Base-by-base conservation (phyloP, 2,113 vertebrate species). In the Jaculus jaculus region DNA sequence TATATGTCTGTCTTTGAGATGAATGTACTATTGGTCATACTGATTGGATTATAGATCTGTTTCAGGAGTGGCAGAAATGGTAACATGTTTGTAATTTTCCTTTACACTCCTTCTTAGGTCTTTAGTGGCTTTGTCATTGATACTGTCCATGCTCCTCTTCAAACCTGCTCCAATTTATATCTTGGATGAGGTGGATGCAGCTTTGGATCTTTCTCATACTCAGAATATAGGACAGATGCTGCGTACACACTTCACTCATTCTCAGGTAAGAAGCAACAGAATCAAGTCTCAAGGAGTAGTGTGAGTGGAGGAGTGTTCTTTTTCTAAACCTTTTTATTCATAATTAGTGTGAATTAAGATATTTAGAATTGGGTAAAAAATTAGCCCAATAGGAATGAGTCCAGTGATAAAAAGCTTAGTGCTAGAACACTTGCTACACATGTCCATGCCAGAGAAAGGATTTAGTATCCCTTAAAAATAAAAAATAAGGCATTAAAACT, bases 141-240 rank as follows among this genome's bases (percentile, higher is more conserved):
- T 99, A 97, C 73, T 99, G 87, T 98, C 99, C 96, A 99, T 99
- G 99, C 98, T 99, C 63, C 98, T 99, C 75, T 99, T 99, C 98
- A 99, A 99, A 97, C 99, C 99, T n/a, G 99, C 99, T 78, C 99
- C 99, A 28, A 99, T 99, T 97, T 99, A 99, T 95, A 99, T 99
- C 97, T 95, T 99, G 79, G 99, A 99, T 78, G 99, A 99, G 97
- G 99, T 99, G 74, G 99, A 99, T 37, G 99, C 99, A 5, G 99
- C 99, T 7, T 98, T 99, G 92, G 99, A 99, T 97, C 99, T 99
- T 32, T 99, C 99, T 5, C 99, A 99, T 87, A 99, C 99, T 0
- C 99, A 99, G 96, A 99, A 99, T 95, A 99, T 99, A 28, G 99
- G 99, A 8, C 99, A 99, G 95, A 99, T 99, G 99, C 98, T 99